Evolutionary conservation across 2,888 invertebrate species (phyloP), one percentile per base, ranked within the genome.

Genomic region (Bedellia somnulentella): DNA sequence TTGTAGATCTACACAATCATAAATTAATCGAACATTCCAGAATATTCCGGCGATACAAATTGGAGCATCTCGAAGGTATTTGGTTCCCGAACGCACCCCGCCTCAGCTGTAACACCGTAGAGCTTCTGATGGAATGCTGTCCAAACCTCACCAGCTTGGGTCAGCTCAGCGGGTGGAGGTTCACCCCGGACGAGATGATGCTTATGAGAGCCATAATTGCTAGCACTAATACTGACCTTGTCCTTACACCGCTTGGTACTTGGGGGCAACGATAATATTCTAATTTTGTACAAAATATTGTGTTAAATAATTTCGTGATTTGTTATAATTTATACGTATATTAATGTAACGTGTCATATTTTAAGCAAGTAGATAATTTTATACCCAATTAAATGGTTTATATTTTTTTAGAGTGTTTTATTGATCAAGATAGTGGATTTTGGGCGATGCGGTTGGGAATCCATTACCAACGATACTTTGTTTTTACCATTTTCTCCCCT

Each of bases 61-160:
- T 86, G 44, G 62, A 75, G 17, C 57, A 76, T 35, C 59, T 86
- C 24, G 85, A 86, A 61, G 81, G 82, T 34, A 62, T 86, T 33
- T 85, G 85, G 83, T 82, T 86, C 40, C 83, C 85, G 2, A 76
- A 81, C 45, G 86, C 86, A 0, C 80, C 81, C 5, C 80, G 80
- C 28, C 59, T 86, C 15, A 82, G 85, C 0, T 53, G 71, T 3
- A 78, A 78, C 30, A 79, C 83, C 0, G 82, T 86, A 25, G 82
- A 86, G 48, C 53, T 84, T 8, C 57, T 86, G 25, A 83, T 85
- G 80, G 83, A 83, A 31, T 73, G 76, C 39, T 85, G 85, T 42
- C 83, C 83, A 1, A 83, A 82, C 40, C 59, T 86, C 24, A 80
- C 62, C 43, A 80, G 79, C 37, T 61, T 86, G 8, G 86, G 86